Evolutionary conservation across 2,113 vertebrate genomes (phyloP), one percentile per base, ranked within the genome.

Genomic region (Pseudonaja textilis): DNA sequence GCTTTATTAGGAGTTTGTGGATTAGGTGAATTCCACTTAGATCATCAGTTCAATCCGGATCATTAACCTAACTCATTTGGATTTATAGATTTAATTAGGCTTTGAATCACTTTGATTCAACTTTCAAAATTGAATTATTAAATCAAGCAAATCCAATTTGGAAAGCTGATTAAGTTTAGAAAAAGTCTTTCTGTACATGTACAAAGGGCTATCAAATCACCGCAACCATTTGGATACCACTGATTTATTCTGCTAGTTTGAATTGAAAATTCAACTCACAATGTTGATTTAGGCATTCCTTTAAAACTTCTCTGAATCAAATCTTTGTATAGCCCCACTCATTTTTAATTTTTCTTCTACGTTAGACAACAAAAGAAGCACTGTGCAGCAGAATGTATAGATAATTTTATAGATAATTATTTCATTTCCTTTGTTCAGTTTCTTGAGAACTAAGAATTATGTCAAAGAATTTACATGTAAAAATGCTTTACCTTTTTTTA

Each of bases 401-500:
- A 50, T 50, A 50, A 50, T 50, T 50, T 50, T 50, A 50, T 50
- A 50, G 10, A 50, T 50, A 64, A 94, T 89, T 90, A 8, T 91
- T 94, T 54, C 81, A 95, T 59, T 94, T 95, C 85, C 0, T 93
- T 42, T 87, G 56, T 74, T 47, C 92, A 34, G 87, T 93, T 93
- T 0, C 90, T 20, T 93, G 87, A 54, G 59, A 29, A 47, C 47
- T 2, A 23, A 50, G 81, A 8, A 1, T 47, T 85, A 26, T 47
- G 56, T 47, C 34, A 92, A 74, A 94, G 87, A 3, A 93, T 95
- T 91, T 52, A 42, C 20, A 93, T 93, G 54, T 93, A 90, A 94
- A 94, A 91, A 74, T 8, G 18, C 42, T 94, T 93, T 92, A 92
- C 88, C 90, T 45, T 45, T 91, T 61, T 96, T 69, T 10, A 50